These are phyloP conservation scores for Teleiodes luculella DNA, from an alignment of 2,888 invertebrate species.

Conservation along the genomic window DNA sequence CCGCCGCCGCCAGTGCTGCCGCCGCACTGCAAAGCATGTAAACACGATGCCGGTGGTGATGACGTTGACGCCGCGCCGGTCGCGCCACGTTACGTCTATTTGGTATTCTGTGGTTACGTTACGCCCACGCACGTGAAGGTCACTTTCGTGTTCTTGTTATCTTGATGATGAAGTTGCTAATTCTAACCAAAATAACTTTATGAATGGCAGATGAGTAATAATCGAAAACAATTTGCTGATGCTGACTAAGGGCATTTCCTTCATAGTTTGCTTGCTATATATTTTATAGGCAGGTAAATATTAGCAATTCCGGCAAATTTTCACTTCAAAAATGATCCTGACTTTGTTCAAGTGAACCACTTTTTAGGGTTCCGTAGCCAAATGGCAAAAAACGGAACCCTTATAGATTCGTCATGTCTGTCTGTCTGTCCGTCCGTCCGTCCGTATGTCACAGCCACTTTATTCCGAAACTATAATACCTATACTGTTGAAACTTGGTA, in stretches of 20 bases:
- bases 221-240: neutral
- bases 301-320: neutral
- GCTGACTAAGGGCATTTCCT: neutral
- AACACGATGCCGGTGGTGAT: constrained; percentile 38
- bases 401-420: no score
- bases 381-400: no score
- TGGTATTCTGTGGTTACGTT: no score
- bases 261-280: neutral
- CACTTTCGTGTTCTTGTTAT: constrained; percentile 29
- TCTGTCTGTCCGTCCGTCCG: no score
- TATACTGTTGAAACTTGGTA: no score
- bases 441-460: no score
- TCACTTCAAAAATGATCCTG: no score
- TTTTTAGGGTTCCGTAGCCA: no score
- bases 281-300: no score
- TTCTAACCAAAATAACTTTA: constrained; percentile 7
- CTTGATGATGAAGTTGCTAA: constrained; percentile 14
- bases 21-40: constrained; percentile 33
- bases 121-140: constrained; percentile 27
- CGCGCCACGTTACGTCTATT: constrained; percentile 36
- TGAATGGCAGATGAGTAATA: constrained; percentile 10
- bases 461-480: no score
- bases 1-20: constrained; percentile 53
- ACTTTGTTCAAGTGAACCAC: no score
- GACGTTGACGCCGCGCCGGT: constrained; percentile 35